Base-by-base conservation (phyloP, 2,888 invertebrate species). In the Leptura quadrifasciata region DNA sequence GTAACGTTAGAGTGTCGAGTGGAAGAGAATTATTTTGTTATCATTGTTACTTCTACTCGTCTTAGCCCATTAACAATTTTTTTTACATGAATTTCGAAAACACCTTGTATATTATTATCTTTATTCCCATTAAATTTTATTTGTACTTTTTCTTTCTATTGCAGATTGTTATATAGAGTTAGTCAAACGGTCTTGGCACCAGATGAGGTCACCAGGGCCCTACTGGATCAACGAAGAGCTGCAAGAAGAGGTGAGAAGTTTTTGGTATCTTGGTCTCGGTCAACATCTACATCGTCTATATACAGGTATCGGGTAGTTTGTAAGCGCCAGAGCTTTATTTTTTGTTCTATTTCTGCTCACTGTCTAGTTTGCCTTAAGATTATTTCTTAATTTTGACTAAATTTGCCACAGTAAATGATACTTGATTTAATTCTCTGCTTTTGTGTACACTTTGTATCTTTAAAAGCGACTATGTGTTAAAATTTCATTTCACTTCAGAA, bases 171-270 rank as follows among this genome's bases (percentile, higher is more conserved):
- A 79, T 92, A 93, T 85, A 93, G 93, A 85, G 93, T 93, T 77
- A 85, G 94, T 76, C 93, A 93, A 87, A 94, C 93, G 82, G 92
- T 94, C 1, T 85, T 94, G 74, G 92, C 91, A 81, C 96, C 96
- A 65, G 94, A 94, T 85, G 94, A 95, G 86, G 93, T 95, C 84
- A 92, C 94, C 64, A 92, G 92, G 87, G 94, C 95, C 17, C 90
- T 94, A 81, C 89, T 93, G 76, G 91, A 93, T 82, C 91, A 92
- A 72, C 91, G 93, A 74, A 91, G 91, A 75, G 89, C 89, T 77
- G 89, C 89, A 85, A 91, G 91, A 88, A 87, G 89, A 91, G 92
- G 92, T 91, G 91, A 92, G 91, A 91, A 90, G 89, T 91, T 92
- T 89, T 91, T 91, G 90, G 91, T 91, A 87, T 90, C 91, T 88